A percentile compares a stretch with the other conserved stretches of the same genome.
These are phyloP conservation scores for Melanotaenia maccullochi DNA, from an alignment of 2,797 vertebrate species.

Conservation along the genomic window DNA sequence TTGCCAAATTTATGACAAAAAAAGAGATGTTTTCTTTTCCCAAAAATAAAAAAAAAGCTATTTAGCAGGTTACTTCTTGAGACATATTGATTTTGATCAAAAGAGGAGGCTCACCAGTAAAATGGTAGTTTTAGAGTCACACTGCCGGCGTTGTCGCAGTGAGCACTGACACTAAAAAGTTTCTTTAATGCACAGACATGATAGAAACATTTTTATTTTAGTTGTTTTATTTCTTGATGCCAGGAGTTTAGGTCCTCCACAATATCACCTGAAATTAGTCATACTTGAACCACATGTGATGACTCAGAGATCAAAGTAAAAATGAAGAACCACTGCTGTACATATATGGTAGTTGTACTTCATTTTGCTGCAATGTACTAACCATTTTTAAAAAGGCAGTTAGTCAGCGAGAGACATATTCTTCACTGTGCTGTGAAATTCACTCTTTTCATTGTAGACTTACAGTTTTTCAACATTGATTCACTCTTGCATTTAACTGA, in stretches of 20 bases:
- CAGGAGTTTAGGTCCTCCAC: conserved; percentile 19
- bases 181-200: neutral
- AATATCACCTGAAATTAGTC: conserved; percentile 44
- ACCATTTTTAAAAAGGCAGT: conserved; percentile 21
- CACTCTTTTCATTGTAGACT: neutral
- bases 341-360: conserved; percentile 32
- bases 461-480: conserved; percentile 4
- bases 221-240: conserved; percentile 20
- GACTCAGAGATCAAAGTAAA: conserved; percentile 41
- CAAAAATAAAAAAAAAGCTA: neutral
- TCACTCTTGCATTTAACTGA: neutral
- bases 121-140: neutral
- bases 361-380: conserved; percentile 13
- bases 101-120: neutral
- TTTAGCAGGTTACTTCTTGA: neutral
- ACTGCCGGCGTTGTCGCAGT: neutral
- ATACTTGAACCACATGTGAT: conserved; percentile 53
- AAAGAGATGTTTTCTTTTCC: neutral
- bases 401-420: conserved; percentile 18
- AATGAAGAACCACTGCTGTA: conserved; percentile 9
- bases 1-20: neutral
- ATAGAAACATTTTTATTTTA: conserved; percentile 30
- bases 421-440: conserved; percentile 23
- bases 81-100: neutral
- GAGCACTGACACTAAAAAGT: conserved; percentile 3